Evolutionary conservation across 1,140 invertebrate genomes (phyloP), one percentile per base, ranked within the genome.

Genomic region (Microplitis mediator): DNA sequence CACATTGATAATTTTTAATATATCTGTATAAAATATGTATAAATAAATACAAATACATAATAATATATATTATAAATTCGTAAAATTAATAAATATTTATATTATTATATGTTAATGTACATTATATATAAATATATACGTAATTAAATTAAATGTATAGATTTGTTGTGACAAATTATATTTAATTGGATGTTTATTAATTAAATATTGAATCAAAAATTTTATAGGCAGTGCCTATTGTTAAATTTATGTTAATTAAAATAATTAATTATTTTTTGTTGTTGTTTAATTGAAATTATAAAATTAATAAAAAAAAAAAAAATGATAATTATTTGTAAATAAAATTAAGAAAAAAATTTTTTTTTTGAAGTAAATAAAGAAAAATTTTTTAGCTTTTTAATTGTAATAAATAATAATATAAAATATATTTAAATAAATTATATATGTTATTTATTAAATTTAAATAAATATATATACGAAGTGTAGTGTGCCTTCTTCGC

Each of bases 401-500:
- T 14, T 4, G n/a, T 56, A 6, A 56, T 56, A 5, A 13, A 56
- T 6, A 4, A 23, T 5, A 23, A 54, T 4, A 56, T 16, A 4
- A 56, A 56, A 16, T 56, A 56, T 23, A 36, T 67, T 9, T n/a
- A 60, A 34, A 73, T 68, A 54, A 61, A 32, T 69, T 62, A 13
- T 67, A 5, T 45, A 67, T 60, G n/a, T 16, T 23, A 45, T 50
- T 67, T 50, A 73, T 62, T 66, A 69, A 73, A 66, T 66, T 50
- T 62, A 34, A 32, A 65, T 63, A 62, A 61, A 58, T 51, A 39
- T 45, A 73, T 67, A 69, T 69, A 67, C 58, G 72, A 73, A 79
- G 80, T 83, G 81, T 77, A 80, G 79, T 76, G 81, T 83, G 81
- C 81, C 81, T 83, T 83, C 79, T 83, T 78, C 80, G 81, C 80